Base-by-base conservation (phyloP, 2,888 invertebrate genomes). In the Onthophagus sagittarius region DNA sequence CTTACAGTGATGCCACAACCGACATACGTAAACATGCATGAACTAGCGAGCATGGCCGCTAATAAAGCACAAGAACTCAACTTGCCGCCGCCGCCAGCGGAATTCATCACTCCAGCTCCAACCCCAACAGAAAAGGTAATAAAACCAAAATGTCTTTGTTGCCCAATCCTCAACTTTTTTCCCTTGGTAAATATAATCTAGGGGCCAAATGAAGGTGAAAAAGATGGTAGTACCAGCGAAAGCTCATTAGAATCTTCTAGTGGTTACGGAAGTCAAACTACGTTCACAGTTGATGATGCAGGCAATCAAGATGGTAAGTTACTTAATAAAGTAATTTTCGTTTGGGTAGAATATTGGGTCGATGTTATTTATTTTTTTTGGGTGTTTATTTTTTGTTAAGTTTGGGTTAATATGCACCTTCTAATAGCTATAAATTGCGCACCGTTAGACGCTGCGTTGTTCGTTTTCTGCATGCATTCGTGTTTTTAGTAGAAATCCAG, bases 21-120 rank as follows among this genome's bases (percentile, higher is more conserved):
- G 23, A 90, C 95, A 81, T 96, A 96, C 86, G 95, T 95, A 81
- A 96, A 96, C 84, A 95, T 95, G 95, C 94, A 94, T 77, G 96
- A 96, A 84, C 86, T 96, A 83, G 94, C 94, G 23, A 92, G 90
- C 80, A 88, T 95, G 87, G 95, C 95, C 64, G 94, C 94, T 9
- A 89, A 87, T 85, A 94, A 88, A 86, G 92, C 85, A 85, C 93
- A 89, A 81, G 88, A 88, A 83, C 86, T 86, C 87, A 86, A 88
- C 84, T 84, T 89, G 81, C 89, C 89, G 79, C 85, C 92, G 83
- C 86, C 87, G 85, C 86, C 89, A 79, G 85, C 88, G 78, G 86
- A 87, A 64, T 85, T 85, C 76, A 82, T 81, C 14, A 81, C 82
- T 74, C 82, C 83, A 74, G 76, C 79, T 71, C 78, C 80, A 23